phyloP scores from a whole-genome alignment of 2,797 vertebrate species.

The Anas acuta region DNA sequence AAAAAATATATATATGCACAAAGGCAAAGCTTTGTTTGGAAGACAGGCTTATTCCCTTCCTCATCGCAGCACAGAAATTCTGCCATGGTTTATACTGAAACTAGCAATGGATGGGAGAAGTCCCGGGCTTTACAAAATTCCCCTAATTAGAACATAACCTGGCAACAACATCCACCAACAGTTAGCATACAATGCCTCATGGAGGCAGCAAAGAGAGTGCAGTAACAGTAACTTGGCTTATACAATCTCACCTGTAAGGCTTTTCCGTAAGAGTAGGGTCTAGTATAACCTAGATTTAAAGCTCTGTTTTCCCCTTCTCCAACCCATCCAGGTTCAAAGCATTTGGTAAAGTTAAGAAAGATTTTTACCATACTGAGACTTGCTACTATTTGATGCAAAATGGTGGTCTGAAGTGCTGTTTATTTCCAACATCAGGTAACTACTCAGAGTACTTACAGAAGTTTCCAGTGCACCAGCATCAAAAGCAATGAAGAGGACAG shows the following conservation, averaged over 20 bases:
- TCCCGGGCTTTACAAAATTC: background rate
- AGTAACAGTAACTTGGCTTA: background rate
- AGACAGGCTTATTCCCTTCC: background rate
- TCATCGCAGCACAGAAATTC: background rate
- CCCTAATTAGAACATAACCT: background rate
- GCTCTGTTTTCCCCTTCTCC: background rate
- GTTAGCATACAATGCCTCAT: background rate
- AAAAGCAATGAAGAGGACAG: background rate
- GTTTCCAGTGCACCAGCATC: background rate
- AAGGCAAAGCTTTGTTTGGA: background rate
- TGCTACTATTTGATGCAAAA: background rate
- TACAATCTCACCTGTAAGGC: background rate
- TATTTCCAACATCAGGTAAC: background rate
- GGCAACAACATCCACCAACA: background rate
- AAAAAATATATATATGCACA: background rate
- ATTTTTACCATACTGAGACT: background rate
- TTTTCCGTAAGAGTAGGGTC: background rate
- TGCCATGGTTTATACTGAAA: background rate
- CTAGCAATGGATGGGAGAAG: background rate
- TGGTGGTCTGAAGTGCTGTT: rapidly evolving
- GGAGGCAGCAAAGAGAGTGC: background rate
- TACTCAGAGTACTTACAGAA: background rate
- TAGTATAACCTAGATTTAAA: background rate
- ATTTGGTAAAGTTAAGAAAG: background rate
- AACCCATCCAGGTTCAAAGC: background rate